Evolutionary conservation across 2,888 invertebrate genomes (phyloP), one percentile per base, ranked within the genome.

Genomic region (Drosophila yooni): DNA sequence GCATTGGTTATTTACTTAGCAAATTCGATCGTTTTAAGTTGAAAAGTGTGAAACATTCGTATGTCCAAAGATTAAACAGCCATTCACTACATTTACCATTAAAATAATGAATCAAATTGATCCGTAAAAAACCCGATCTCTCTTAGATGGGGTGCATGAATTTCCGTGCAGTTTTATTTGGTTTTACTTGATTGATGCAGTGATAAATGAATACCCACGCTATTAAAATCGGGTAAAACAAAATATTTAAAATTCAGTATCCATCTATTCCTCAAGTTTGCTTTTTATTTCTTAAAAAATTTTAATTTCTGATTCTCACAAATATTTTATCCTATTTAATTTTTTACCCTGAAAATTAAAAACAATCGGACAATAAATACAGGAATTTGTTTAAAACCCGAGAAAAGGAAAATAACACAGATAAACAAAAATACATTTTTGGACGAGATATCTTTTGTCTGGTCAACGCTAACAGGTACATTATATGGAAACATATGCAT

Each of bases 11-110:
- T 65, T 72, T 70, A 82, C 67, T 64, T 83, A 82, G 77, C 68
- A 74, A 82, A 76, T 57, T 79, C 54, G 51, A 63, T 82, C 64
- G 69, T 70, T 72, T 79, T 79, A 85, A 83, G 86, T 81, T 68
- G 69, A 74, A 82, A 76, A 73, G 68, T 82, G 67, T 75, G 62
- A 59, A 65, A 65, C 52, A 70, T 43, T 76, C 48, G 70, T 64
- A 52, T 76, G 62, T 70, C 77, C 73, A 81, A 79, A 88, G 76
- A 88, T 88, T 70, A 70, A 60, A 66, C 54, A 69, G 70, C 69
- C 56, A 63, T 66, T 52, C 60, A 69, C 62, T 78, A 38, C 48
- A 60, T 50, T 40, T 62, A 65, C 68, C 68, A 66, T 73, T 56
- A 31, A 29, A 63, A 54, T 34, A 65, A 81, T 81, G 54, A 27